Conservation (phyloP, 2,797 vertebrate species). For the Poeciliopsis presidionis region DNA sequence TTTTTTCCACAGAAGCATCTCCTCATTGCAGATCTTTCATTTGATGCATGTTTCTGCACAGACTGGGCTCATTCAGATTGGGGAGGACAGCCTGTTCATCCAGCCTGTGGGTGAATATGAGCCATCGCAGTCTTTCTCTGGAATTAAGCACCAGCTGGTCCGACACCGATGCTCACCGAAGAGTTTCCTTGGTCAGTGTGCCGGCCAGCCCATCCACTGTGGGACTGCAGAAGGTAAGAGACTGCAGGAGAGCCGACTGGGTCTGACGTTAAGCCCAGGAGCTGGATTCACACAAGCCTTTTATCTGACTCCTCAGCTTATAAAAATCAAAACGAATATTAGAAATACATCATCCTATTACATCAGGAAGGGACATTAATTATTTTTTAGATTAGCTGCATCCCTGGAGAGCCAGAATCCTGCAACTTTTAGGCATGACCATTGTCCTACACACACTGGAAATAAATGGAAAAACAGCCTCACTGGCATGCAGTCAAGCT, state of each 20-base stretch:
- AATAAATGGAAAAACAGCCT: too few species aligned
- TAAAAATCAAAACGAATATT: not conserved
- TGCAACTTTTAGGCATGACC: too few species aligned
- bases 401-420: too few species aligned
- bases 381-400: not conserved
- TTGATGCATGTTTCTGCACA: constrained; percentile 55
- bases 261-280: not conserved
- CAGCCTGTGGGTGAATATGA: constrained; percentile 81
- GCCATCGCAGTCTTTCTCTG: constrained; percentile 75
- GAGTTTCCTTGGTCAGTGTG: constrained; percentile 9
- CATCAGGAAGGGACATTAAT: not conserved
- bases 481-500: too few species aligned
- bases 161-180: constrained; percentile 73
- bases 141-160: constrained; percentile 82
- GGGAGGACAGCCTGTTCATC: constrained; percentile 87
- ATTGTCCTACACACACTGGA: too few species aligned
- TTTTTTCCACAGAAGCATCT: not conserved
- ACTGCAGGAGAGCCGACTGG: not conserved
- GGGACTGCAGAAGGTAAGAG: constrained; percentile 86
- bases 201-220: constrained; percentile 69
- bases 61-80: constrained; percentile 89
- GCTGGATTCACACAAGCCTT: not conserved
- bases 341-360: not conserved
- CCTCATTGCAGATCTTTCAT: not conserved
- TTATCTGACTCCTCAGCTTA: not conserved